A percentile compares a stretch with the other conserved stretches of the same genome.
Conservation (phyloP, 2,113 vertebrate species). For the Pagrus major region DNA sequence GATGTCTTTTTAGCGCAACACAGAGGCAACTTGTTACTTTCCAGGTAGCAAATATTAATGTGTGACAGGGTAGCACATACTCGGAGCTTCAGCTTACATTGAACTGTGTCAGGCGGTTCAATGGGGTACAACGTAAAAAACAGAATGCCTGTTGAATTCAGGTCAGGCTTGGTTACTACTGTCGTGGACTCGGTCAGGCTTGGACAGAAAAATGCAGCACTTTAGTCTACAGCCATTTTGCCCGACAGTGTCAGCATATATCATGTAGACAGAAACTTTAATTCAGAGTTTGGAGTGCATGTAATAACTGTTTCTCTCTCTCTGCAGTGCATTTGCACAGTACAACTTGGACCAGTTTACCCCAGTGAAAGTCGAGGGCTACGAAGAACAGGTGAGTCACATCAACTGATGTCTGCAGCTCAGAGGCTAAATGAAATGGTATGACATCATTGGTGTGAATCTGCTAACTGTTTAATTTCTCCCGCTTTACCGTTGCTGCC, state of each 20-base stretch:
- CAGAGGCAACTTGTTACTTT: no score
- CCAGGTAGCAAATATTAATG: no score
- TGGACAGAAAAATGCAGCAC: no score
- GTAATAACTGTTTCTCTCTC: constrained; percentile 32
- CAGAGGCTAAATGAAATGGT: background rate
- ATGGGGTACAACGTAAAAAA: no score
- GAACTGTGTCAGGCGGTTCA: no score
- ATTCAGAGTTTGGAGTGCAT: background rate
- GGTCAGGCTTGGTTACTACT: no score
- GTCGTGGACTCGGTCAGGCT: no score
- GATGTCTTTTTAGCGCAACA: no score
- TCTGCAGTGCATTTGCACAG: constrained; percentile 94
- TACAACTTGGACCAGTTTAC: constrained; percentile 99
- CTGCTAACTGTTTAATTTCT: background rate
- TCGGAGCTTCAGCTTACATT: no score
- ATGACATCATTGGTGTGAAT: background rate
- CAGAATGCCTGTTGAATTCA: no score
- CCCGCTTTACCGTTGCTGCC: background rate
- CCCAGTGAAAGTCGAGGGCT: constrained; percentile 94
- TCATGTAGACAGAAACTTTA: background rate
- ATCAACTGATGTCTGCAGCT: background rate
- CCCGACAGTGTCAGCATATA: background rate
- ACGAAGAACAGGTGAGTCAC: constrained; percentile 92
- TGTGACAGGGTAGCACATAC: no score
- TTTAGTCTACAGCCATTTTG: background rate